Evolutionary conservation across 2,797 vertebrate genomes (phyloP).

Genomic region (Neosilurus mollespiculum): DNA sequence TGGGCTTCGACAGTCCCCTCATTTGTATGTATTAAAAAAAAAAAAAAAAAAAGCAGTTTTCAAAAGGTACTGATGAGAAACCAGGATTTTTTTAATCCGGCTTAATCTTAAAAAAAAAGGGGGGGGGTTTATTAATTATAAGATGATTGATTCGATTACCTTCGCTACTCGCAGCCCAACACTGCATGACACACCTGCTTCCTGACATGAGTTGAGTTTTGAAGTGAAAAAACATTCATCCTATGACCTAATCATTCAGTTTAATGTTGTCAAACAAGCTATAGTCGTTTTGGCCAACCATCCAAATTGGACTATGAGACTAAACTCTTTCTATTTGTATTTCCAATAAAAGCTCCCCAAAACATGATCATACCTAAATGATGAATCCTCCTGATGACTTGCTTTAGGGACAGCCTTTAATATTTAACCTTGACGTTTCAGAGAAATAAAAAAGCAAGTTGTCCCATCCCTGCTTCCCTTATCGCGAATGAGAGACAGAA

Average conservation of each 20-base stretch:
- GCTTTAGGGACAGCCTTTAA: too few relatives aligned
- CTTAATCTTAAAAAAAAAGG: too few relatives aligned
- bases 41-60: too few relatives aligned
- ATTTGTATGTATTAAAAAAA: too few relatives aligned
- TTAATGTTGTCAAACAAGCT: background rate
- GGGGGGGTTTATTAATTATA: too few relatives aligned
- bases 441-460: constrained; percentile 16
- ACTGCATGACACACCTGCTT: too few relatives aligned
- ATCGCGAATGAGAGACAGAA: background rate
- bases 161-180: too few relatives aligned
- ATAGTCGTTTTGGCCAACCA: background rate
- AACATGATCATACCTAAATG: background rate
- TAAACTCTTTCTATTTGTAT: background rate
- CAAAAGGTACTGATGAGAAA: too few relatives aligned
- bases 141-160: too few relatives aligned
- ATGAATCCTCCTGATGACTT: too few relatives aligned
- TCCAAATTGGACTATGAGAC: background rate
- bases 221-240: background rate
- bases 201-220: background rate
- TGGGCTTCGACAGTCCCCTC: too few relatives aligned
- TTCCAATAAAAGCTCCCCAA: background rate
- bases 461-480: constrained; percentile 1
- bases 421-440: constrained; percentile 3
- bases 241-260: background rate
- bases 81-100: too few relatives aligned